Percentiles rank a stretch among this genome's conserved stretches.
Conservation (phyloP, 1,140 invertebrate species). For the Papilio helenus region DNA sequence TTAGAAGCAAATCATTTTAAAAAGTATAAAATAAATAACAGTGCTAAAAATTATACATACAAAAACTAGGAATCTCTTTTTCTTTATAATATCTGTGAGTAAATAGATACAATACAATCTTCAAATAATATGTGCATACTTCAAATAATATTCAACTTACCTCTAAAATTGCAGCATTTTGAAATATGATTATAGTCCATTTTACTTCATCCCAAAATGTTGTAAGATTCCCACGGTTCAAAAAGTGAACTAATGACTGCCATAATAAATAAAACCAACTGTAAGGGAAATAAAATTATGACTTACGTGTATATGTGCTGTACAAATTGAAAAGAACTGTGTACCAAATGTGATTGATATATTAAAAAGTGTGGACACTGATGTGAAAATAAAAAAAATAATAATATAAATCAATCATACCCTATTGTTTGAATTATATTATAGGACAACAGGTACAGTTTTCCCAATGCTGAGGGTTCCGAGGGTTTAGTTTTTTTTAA, state of each 20-base stretch:
- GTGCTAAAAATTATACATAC: too few relatives aligned
- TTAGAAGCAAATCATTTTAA: too few relatives aligned
- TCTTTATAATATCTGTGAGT: too few relatives aligned
- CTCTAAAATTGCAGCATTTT: constrained; percentile 95
- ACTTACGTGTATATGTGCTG: constrained; percentile 61
- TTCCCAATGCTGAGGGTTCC: constrained; percentile 67
- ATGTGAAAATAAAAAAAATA: constrained; percentile 41
- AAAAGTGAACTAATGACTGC: constrained; percentile 84
- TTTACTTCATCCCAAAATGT: constrained; percentile 88
- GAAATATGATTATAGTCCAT: constrained; percentile 90
- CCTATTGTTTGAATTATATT: constrained; percentile 83
- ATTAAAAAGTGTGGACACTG: constrained; percentile 16
- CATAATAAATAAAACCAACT: constrained; percentile 91
- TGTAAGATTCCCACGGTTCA: constrained; percentile 68
- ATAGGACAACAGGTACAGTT: constrained; percentile 84
- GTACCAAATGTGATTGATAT: neutral
- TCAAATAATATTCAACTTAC: constrained; percentile 74
- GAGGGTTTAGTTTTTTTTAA: constrained; percentile 55
- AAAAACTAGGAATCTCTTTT: too few relatives aligned
- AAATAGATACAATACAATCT: too few relatives aligned
- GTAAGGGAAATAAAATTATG: constrained; percentile 69
- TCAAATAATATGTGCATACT: neutral
- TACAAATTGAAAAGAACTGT: constrained; percentile 19
- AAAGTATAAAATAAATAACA: too few relatives aligned
- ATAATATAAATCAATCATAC: constrained; percentile 59